Base-by-base conservation (phyloP, 1,140 invertebrate species). In the Lepidurus apus region DNA sequence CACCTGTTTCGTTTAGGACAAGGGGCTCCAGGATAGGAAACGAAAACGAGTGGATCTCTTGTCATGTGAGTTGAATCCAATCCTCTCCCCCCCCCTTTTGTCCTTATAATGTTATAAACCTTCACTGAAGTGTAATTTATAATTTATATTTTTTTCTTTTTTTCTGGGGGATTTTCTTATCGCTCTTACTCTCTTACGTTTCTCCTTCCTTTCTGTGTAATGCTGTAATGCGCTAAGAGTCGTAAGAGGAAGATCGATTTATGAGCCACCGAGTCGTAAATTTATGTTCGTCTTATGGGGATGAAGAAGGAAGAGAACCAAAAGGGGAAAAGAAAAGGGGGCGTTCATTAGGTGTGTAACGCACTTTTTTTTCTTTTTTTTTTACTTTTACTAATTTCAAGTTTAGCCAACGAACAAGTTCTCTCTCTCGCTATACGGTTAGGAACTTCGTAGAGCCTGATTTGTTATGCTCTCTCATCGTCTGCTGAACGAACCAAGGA, bases 41-140 rank as follows among this genome's bases (percentile, higher is more conserved):
- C 17, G 13, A 65, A 65, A 65, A 17, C 53, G 53, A 65, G 21
- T 21, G 53, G 34, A 34, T 65, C 21, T 65, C 21, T 65, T 13
- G 53, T 65, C 53, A 65, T 21, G 53, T 65, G 53, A n/a, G 53
- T 4, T 65, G 53, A 65, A 65, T 65, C 53, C 53, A 65, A 65
- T 13, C 34, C 34, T 34, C 34, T 34, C 34, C 34, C 34, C 26
- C 34, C 34, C 4, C 4, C 4, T 34, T 34, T 34, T 34, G 4
- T 34, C 34, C 34, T 34, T 34, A 4, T 4, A 34, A 34, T 34
- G 34, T 34, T 34, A 34, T 34, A 34, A 34, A 34, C 34, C 34
- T 34, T 34, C 4, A 34, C 34, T 34, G 3, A 34, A 34, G 4
- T 34, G 34, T 34, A 34, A 34, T 34, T 34, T 34, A 4, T 4